Percentiles rank a stretch among this genome's conserved stretches.
phyloP scores from a whole-genome alignment of 1,140 invertebrate genomes.

The Cydia splendana region DNA sequence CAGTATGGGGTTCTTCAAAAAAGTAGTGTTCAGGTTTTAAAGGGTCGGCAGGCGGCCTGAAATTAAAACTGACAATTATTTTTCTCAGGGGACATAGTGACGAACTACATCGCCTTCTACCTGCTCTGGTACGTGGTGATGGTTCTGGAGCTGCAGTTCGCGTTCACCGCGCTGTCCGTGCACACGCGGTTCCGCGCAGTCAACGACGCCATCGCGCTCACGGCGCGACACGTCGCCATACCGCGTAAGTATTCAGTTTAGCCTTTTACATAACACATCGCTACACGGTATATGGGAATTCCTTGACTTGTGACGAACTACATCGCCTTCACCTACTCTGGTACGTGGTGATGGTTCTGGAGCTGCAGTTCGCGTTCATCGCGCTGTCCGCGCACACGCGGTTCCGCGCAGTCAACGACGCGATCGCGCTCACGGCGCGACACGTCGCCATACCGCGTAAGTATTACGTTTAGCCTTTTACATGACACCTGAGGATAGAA shows the following conservation, averaged over 20 bases:
- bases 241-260: constrained; percentile 46
- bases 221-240: constrained; percentile 59
- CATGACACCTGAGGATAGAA: too few species aligned
- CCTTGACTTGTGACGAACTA: constrained; percentile 59
- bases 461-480: constrained; percentile 8
- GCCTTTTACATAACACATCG: too few species aligned
- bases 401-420: constrained; percentile 68
- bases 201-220: constrained; percentile 67
- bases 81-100: constrained; percentile 66
- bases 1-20: too few species aligned
- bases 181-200: constrained; percentile 66
- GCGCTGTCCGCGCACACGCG: constrained; percentile 69
- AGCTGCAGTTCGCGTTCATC: constrained; percentile 77
- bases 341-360: constrained; percentile 73
- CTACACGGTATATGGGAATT: too few species aligned
- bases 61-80: background rate
- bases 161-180: constrained; percentile 73
- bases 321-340: constrained; percentile 63
- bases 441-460: constrained; percentile 59
- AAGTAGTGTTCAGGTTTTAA: too few species aligned
- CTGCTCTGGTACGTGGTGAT: constrained; percentile 73
- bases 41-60: too few species aligned
- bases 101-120: constrained; percentile 75
- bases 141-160: constrained; percentile 76
- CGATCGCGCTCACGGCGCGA: constrained; percentile 61